Percentiles rank a stretch among this genome's conserved stretches.
These are phyloP conservation scores for Agrotis ipsilon DNA, from an alignment of 2,888 invertebrate species.

Conservation along the genomic window DNA sequence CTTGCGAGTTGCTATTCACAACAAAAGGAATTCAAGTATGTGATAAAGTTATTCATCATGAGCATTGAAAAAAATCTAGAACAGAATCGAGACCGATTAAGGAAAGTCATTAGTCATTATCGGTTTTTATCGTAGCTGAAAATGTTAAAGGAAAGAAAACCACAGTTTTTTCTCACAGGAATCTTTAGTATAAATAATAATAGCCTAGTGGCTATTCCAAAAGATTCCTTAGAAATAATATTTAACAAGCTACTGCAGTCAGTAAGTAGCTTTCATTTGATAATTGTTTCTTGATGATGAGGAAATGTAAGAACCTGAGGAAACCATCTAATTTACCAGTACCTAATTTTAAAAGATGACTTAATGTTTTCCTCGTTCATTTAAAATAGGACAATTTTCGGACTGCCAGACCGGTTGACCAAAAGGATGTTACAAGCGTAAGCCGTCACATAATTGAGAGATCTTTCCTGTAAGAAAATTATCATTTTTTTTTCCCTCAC, in stretches of 20 bases:
- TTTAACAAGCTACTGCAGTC: too few relatives aligned
- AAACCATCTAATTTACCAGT: background rate
- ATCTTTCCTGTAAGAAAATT: conserved; percentile 2
- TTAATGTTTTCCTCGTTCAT: background rate
- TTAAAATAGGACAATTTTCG: background rate
- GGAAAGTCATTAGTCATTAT: too few relatives aligned
- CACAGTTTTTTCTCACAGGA: background rate
- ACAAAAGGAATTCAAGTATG: too few relatives aligned
- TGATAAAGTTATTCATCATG: too few relatives aligned
- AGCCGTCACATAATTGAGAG: conserved; percentile 6
- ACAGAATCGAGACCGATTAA: background rate
- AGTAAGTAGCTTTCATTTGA: too few relatives aligned
- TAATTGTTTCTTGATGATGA: background rate
- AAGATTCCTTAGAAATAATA: too few relatives aligned
- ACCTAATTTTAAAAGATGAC: background rate
- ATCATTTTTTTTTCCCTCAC: conserved; percentile 23
- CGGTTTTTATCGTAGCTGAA: background rate
- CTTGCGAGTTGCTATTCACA: too few relatives aligned
- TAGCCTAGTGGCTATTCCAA: too few relatives aligned
- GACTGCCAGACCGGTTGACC: background rate
- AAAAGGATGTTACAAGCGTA: conserved; percentile 14
- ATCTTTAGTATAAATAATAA: too few relatives aligned
- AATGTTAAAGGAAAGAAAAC: background rate
- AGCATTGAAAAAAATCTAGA: too few relatives aligned
- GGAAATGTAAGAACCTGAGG: background rate